These are phyloP conservation scores for Fragum fragum DNA, from an alignment of 2,888 invertebrate genomes.

Conservation along the genomic window DNA sequence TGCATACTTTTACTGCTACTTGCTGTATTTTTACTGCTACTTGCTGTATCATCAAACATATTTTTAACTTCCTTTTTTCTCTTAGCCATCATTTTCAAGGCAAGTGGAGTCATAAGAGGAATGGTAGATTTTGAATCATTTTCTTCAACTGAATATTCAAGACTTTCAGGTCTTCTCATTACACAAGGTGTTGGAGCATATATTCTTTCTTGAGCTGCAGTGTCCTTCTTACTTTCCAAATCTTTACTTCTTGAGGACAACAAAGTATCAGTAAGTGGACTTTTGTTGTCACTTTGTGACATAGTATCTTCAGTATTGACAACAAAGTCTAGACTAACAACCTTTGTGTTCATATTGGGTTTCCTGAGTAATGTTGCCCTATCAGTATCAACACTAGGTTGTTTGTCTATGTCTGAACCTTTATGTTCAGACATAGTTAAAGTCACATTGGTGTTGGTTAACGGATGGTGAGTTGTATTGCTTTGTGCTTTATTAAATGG, in stretches of 20 bases:
- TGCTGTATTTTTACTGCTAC: not conserved
- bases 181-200: constrained; percentile 26
- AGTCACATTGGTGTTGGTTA: not conserved
- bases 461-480: not conserved
- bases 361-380: constrained; percentile 15
- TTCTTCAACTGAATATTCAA: not conserved
- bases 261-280: not conserved
- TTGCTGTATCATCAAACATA: not conserved
- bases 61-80: not conserved
- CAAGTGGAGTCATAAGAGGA: constrained; percentile 65
- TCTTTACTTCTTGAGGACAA: not conserved
- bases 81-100: constrained; percentile 57
- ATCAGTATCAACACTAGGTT: not conserved
- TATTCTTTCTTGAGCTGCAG: not conserved
- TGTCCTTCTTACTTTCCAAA: not conserved
- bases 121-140: constrained; percentile 14
- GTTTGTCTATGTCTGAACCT: not conserved
- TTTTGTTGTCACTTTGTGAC: not conserved
- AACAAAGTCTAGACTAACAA: constrained; percentile 14
- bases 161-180: not conserved
- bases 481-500: not conserved
- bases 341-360: not conserved
- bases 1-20: not conserved
- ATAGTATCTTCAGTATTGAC: not conserved
- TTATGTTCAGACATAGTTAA: constrained; percentile 1